Conservation (phyloP, 2,113 vertebrate species). For the Mellivora capensis region DNA sequence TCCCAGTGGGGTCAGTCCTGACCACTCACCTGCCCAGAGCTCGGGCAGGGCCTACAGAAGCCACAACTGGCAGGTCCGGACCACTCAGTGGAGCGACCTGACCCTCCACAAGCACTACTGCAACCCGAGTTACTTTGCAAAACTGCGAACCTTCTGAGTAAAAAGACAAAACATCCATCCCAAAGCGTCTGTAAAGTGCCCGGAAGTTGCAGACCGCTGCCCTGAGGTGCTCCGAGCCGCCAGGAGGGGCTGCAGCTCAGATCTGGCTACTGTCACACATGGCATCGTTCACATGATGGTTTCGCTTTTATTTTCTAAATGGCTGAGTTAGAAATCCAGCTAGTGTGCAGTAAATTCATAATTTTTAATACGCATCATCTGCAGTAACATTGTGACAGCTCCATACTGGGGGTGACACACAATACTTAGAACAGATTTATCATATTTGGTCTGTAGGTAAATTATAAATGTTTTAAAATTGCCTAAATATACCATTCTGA, state of each 20-base stretch:
- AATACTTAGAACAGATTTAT: constrained; percentile 82
- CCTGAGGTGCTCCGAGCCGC: not conserved
- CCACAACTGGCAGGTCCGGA: rapidly evolving
- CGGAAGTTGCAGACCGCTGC: not conserved
- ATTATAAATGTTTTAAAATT: constrained; percentile 81
- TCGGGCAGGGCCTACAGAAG: rapidly evolving
- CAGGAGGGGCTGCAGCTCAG: rapidly evolving
- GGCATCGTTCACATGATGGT: not conserved
- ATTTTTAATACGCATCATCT: constrained; percentile 79
- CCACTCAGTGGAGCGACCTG: not conserved
- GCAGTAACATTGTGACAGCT: constrained; percentile 81
- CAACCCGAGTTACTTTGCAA: not conserved
- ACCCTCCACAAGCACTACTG: no score
- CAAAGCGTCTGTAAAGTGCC: not conserved
- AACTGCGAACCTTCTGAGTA: not conserved
- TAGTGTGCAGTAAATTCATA: constrained; percentile 76
- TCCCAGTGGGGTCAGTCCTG: not conserved
- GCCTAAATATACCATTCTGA: constrained; percentile 85
- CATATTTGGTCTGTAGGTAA: constrained; percentile 87
- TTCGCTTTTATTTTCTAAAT: constrained; percentile 71
- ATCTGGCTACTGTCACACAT: not conserved
- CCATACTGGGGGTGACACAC: constrained; percentile 80
- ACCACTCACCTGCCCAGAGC: not conserved
- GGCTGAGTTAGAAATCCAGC: constrained; percentile 82
- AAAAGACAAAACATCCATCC: not conserved